Percentiles rank a stretch among this genome's conserved stretches.
Conservation (phyloP, 2,797 vertebrate species). For the Scarus forsteni region DNA sequence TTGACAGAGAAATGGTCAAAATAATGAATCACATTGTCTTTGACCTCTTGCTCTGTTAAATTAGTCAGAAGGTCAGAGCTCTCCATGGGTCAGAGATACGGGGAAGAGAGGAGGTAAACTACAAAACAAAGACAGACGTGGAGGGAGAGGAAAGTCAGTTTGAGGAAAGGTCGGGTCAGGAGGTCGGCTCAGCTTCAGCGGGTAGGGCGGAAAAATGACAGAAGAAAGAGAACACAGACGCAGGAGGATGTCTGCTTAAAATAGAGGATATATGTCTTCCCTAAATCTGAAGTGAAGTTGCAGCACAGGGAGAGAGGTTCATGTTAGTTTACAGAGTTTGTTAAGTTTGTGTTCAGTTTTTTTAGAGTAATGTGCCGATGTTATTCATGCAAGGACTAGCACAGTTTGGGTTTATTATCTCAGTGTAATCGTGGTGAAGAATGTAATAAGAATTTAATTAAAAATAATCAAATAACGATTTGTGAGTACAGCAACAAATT, state of each 20-base stretch:
- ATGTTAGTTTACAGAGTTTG: too few species aligned
- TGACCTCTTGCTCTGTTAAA: constrained; percentile 17
- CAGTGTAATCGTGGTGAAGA: too few species aligned
- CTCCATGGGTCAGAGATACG: constrained; percentile 38
- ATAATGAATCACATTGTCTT: constrained; percentile 1
- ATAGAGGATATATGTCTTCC: background rate
- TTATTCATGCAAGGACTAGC: background rate
- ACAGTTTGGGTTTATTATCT: background rate
- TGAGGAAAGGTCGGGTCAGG: constrained; percentile 33
- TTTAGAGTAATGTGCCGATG: background rate
- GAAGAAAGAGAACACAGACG: background rate
- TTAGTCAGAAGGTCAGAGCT: constrained; percentile 57
- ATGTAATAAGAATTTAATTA: too few species aligned
- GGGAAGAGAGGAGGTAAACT: constrained; percentile 17
- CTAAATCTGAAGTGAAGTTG: background rate
- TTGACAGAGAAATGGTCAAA: background rate
- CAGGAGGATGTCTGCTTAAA: background rate
- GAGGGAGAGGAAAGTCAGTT: constrained; percentile 38
- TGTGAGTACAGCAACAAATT: too few species aligned
- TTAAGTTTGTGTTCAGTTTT: background rate
- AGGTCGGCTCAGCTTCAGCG: constrained; percentile 6
- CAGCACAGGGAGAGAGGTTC: background rate
- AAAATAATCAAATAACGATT: too few species aligned
- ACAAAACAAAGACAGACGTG: constrained; percentile 26
- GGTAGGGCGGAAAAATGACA: background rate